These are phyloP conservation scores for Ramphastos sulfuratus DNA, from an alignment of 2,113 vertebrate species.

Conservation along the genomic window DNA sequence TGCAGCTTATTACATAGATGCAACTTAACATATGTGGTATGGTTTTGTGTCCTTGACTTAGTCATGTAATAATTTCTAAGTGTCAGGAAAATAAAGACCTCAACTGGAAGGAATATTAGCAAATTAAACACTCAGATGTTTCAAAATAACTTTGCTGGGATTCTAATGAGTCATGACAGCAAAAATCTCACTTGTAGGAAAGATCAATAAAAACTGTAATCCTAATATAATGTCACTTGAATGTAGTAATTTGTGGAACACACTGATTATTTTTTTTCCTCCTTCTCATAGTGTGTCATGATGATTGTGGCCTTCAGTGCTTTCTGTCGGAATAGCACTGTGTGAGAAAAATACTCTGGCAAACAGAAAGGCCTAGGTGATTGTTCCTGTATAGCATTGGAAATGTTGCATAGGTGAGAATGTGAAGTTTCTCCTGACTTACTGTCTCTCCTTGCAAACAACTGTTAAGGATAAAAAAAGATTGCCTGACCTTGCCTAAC, in stretches of 20 bases:
- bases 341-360: not conserved
- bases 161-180: not conserved
- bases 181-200: not conserved
- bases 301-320: not conserved
- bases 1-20: not conserved
- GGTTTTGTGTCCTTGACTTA: not conserved
- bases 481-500: not conserved
- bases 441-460: not conserved
- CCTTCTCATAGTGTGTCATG: not conserved
- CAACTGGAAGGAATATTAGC: not conserved
- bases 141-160: not conserved
- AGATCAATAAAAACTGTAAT: not conserved
- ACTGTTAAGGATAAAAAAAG: not conserved
- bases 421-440: not conserved
- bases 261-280: not conserved
- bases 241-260: not conserved
- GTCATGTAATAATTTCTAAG: constrained; percentile 10
- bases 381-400: not conserved
- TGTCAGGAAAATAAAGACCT: not conserved
- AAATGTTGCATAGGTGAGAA: not conserved
- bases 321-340: not conserved
- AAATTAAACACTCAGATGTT: not conserved
- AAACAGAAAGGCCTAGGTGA: not conserved
- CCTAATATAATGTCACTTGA: not conserved
- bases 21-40: not conserved